Evolutionary conservation across 1,140 invertebrate species (phyloP), one percentile per base, ranked within the genome.

Genomic region (Epicauta chinensis): DNA sequence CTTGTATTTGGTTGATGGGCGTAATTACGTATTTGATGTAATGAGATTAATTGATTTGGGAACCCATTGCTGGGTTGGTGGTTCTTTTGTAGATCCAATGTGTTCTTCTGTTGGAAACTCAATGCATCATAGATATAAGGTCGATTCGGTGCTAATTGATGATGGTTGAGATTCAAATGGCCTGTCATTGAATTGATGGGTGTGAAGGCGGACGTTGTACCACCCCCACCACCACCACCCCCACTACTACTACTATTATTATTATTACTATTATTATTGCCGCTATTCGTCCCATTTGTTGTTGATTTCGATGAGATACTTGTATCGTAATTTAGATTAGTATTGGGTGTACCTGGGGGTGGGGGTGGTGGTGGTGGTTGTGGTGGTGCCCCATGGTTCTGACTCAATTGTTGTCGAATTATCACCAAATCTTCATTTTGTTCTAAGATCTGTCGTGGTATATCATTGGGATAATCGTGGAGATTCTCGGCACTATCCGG

Each of bases 1-100:
- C 74, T 75, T 77, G 72, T 73, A 68, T 76, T 81, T 4, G 91
- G 91, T 69, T 94, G 91, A 70, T 93, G 91, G 53, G 93, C 91
- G 75, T 96, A 97, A 71, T 96, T 98, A 64, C 93, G 82, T 63
- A 97, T 97, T 74, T 97, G 93, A 73, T 97, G 92, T 45, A 98
- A 77, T 55, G 92, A 95, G 64, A 97, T 93, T 62, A 97, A 78
- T 70, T 96, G 93, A 71, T 95, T 96, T 40, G 93, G 92, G 71
- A 93, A 95, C 51, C 82, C 82, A 62, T 85, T 89, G 49, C 83
- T 77, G 12, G 65, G 69, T 43, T 66, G 70, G n/a, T n/a, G n/a
- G 16, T 54, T 69, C 61, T 56, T 75, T 61, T 66, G 72, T 55
- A 68, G 40, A 60, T 70, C 68, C 59, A 73, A 56, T 56, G 60